Evolutionary conservation across 2,888 invertebrate species (phyloP), one percentile per base, ranked within the genome.

Genomic region (Meliscaeva auricollis): DNA sequence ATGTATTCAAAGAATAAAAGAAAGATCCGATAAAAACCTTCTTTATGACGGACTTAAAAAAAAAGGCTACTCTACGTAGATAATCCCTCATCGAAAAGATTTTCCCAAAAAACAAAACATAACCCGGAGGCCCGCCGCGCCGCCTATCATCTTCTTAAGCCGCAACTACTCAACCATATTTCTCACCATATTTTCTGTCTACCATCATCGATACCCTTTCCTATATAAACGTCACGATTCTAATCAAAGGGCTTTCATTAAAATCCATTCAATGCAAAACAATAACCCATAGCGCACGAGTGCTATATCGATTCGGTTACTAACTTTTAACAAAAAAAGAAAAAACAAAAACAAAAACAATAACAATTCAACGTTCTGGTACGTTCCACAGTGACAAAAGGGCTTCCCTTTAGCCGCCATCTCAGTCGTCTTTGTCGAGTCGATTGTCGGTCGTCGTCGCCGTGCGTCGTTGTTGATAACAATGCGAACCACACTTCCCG

Each of bases 361-460:
- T 4, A 38, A 38, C 3, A 54, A 78, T 50, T 44, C 38, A 41
- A 72, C 75, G 84, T 84, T 84, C 68, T 72, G 84, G 46, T 84
- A 68, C 80, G 75, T 46, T 76, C 72, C 75, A 72, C 80, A 72
- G 72, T 75, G 52, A 80, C 80, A 84, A 84, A 75, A 64, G 66
- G 54, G 13, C 35, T 69, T 62, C 44, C 73, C 17, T 41, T 48
- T 30, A 26, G 3, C 35, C 35, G 35, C 17, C 26, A 26, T 13
- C 50, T 52, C 38, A 30, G 35, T 35, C 38, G 44, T 17, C 15
- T 15, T 17, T 46, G 22, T 58, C n/a, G n/a, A n/a, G n/a, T n/a
- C n/a, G n/a, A n/a, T n/a, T 48, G 22, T 62, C 41, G 41, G 26
- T 35, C 20, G 44, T 30, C 26, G 26, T 17, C 54, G 22, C 48